Evolutionary conservation across 1,140 invertebrate species (phyloP), one percentile per base, ranked within the genome.

Genomic region (Drosophila simulans): DNA sequence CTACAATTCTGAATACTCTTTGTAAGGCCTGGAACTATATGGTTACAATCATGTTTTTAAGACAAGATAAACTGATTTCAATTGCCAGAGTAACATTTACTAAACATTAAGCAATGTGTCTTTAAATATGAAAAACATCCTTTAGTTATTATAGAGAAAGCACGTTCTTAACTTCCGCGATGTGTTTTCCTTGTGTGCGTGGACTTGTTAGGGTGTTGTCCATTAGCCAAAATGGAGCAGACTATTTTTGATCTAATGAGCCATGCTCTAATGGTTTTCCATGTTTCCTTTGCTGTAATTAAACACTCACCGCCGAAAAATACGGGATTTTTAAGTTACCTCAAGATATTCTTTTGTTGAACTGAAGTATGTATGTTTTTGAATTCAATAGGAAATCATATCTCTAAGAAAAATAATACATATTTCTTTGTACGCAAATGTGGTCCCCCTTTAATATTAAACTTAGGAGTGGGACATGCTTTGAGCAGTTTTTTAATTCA

Each of bases 201-300:
- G 22, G 17, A 45, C 51, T 27, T 48, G 34, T 8, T 17, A 35
- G 56, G 22, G n/a, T 40, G 51, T 37, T 91, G 79, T 91, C 90
- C 90, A 91, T 91, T 91, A 91, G 90, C 34, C 73, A 76, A 91
- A 91, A 91, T 91, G 82, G 90, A 89, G 77, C 77, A 80, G 80
- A 77, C 90, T 90, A 91, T 91, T 91, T 86, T 74, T 90, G 80
- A 90, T 91, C 91, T 91, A 91, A 91, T 91, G 90, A 91, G 85
- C 83, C 90, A 62, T 81, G 65, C 64, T 68, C 90, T 90, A 91
- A 91, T 90, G 90, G 90, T 76, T 91, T 91, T 78, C 57, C 12
- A 45, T 66, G 62, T 43, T 60, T 49, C 25, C 40, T 39, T 60
- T 70, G 62, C 53, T 73, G 77, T 53, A 54, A 70, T 78, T 68